Conservation (phyloP, 2,797 vertebrate genomes). For the Acridotheres tristis region DNA sequence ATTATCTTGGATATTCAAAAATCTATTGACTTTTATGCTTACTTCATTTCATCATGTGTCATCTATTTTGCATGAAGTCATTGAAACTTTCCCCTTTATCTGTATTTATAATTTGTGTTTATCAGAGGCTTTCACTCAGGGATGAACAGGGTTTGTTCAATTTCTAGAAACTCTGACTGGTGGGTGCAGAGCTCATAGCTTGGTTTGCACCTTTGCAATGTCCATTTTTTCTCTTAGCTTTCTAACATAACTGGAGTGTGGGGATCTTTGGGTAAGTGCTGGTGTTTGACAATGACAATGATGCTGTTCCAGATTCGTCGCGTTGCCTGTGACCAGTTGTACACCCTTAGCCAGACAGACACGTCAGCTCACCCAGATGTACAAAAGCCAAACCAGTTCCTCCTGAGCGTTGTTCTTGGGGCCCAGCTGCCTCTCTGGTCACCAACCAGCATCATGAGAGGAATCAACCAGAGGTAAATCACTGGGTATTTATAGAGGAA, state of each 20-base stretch:
- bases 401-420: slow-evolving; percentile 89
- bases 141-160: background rate
- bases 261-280: background rate
- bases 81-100: background rate
- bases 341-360: slow-evolving; percentile 96
- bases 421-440: slow-evolving; percentile 99
- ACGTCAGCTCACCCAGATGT: slow-evolving; percentile 91
- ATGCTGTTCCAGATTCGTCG: slow-evolving; percentile 87
- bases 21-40: background rate
- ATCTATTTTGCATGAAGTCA: background rate
- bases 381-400: slow-evolving; percentile 96
- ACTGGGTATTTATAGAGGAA: background rate
- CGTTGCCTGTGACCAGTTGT: slow-evolving; percentile 96
- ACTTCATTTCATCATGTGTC: background rate
- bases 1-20: background rate
- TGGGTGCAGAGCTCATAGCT: background rate
- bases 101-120: background rate
- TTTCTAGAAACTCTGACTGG: background rate
- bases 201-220: background rate
- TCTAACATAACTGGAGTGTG: background rate
- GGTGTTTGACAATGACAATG: background rate
- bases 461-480: slow-evolving; percentile 93
- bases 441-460: slow-evolving; percentile 97
- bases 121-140: background rate
- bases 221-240: background rate